Evolutionary conservation across 2,888 invertebrate genomes (phyloP).

Genomic region (Piscicola geometra): DNA sequence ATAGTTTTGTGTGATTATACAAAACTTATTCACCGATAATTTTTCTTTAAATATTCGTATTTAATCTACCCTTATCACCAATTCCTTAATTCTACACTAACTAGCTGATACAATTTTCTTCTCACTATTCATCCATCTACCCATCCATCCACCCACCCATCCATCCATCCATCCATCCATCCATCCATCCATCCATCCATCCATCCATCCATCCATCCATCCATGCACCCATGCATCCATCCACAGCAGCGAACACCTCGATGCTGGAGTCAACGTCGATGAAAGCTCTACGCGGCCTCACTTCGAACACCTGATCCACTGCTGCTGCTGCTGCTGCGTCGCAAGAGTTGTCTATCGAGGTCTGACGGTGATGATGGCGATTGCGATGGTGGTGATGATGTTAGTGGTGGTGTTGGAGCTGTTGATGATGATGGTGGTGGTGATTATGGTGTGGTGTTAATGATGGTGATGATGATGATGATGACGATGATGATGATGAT

Average conservation of each 20-base stretch:
- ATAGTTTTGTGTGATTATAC: no score
- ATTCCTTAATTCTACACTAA: neutral
- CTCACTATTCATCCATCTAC: no score
- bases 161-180: no score
- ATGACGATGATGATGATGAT: conserved; percentile 28
- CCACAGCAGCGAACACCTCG: neutral
- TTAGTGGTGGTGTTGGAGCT: neutral
- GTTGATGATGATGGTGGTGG: no score
- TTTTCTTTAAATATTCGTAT: no score
- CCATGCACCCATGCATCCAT: neutral
- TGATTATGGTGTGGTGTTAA: conserved; percentile 1
- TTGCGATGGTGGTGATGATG: neutral
- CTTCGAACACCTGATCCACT: neutral
- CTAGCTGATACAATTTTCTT: neutral
- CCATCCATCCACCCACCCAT: no score
- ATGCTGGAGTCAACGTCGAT: neutral
- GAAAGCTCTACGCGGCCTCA: neutral
- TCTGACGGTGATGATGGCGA: neutral
- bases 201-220: no score
- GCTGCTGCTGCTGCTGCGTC: neutral
- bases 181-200: no score
- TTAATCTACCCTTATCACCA: no score
- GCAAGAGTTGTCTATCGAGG: neutral
- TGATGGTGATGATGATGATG: neutral
- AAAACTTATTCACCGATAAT: no score